Base-by-base conservation (phyloP, 1,140 invertebrate species). In the Saxidomus purpurata region DNA sequence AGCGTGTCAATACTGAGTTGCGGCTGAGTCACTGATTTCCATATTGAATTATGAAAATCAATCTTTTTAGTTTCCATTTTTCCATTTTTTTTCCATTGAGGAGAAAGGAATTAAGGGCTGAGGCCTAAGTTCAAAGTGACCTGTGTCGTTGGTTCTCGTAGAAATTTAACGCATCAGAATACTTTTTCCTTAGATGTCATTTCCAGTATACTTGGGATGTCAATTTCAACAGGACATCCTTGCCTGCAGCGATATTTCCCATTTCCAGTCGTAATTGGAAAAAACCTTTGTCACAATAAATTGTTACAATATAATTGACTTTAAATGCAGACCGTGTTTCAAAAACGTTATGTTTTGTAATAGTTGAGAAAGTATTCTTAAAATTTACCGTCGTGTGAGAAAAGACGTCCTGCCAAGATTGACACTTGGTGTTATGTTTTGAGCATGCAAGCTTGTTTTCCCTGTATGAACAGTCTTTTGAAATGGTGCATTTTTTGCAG, bases 21-120 rank as follows among this genome's bases (percentile, higher is more conserved):
- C 25, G 34, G 19, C 31, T 38, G 34, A 71, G 25, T 38, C 67
- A 71, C 13, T 19, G 34, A 36, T 71, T 71, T 40, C 36, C 67
- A 40, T 71, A 71, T 71, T 71, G 67, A 71, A 22, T 71, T 71
- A 71, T 71, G 34, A 71, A 71, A 71, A 71, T 71, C 67, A 71
- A 71, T 71, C 34, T 28, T 71, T 71, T 71, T 71, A 71, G 59
- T 28, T 63, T 63, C 59, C n/a, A 63, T 63, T 71, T 15, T 15
- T 34, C 34, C n/a, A n/a, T n/a, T n/a, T n/a, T n/a, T n/a, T n/a
- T n/a, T n/a, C n/a, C n/a, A n/a, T n/a, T n/a, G 19, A 25, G 13
- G 13, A 36, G 13, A 67, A 31, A 67, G 8, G 63, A 31, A 67
- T 9, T 11, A 67, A 13, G 19, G 1, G 15, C 15, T 67, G n/a